Evolutionary conservation across 2,888 invertebrate species (phyloP).

Genomic region (Zhuqinia jingwanae): DNA sequence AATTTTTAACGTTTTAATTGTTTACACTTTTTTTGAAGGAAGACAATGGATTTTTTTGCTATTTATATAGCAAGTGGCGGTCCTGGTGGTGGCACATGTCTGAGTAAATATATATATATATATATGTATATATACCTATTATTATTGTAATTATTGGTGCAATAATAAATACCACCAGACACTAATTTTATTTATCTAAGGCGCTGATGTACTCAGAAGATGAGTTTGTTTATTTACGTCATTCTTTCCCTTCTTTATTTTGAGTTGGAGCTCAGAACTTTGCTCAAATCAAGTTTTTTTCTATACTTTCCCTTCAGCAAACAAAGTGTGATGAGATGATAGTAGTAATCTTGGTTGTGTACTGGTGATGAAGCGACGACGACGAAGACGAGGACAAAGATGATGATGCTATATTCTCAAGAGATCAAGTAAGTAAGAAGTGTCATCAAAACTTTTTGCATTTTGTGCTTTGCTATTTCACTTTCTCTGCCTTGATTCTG

Average conservation of each 20-base stretch:
- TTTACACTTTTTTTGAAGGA: neutral
- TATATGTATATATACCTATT: too few relatives aligned
- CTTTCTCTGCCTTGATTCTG: neutral
- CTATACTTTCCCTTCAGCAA: neutral
- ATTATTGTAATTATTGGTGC: too few relatives aligned
- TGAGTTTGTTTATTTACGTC: neutral
- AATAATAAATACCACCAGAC: neutral
- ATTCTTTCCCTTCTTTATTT: too few relatives aligned
- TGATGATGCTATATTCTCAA: constrained; percentile 56
- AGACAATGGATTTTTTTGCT: constrained; percentile 15
- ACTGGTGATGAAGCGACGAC: too few relatives aligned
- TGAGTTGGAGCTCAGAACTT: neutral
- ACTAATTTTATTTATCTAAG: neutral
- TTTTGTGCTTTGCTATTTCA: constrained; percentile 44
- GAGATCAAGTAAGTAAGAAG: constrained; percentile 63
- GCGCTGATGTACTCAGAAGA: neutral
- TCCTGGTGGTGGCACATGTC: too few relatives aligned
- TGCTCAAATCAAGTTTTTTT: constrained; percentile 19
- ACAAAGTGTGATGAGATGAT: constrained; percentile 1
- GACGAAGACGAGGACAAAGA: neutral
- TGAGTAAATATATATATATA: too few relatives aligned
- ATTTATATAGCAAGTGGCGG: neutral
- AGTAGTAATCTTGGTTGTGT: neutral
- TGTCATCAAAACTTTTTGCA: constrained; percentile 65
- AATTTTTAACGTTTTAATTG: too few relatives aligned